These are phyloP conservation scores for Diogma glabrata DNA, from an alignment of 2,888 invertebrate genomes.

Conservation along the genomic window DNA sequence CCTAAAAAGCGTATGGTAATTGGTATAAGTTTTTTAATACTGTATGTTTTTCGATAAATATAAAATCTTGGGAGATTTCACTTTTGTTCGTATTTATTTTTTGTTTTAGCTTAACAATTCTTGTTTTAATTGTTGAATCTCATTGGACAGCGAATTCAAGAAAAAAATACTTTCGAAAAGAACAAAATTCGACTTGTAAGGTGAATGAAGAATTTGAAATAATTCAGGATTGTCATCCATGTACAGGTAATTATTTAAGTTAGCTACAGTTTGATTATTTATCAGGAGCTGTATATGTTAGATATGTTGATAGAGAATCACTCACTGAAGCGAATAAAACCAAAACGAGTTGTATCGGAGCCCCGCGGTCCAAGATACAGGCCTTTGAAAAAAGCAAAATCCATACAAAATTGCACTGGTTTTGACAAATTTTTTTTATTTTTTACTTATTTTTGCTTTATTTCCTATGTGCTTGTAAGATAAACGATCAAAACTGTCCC, in stretches of 20 bases:
- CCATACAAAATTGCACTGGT: too few species aligned
- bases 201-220: slow-evolving; percentile 58
- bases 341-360: too few species aligned
- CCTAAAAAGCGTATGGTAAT: slow-evolving; percentile 74
- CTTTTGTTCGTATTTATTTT: slow-evolving; percentile 11
- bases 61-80: slow-evolving; percentile 1
- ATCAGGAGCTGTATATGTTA: too few species aligned
- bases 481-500: too few species aligned
- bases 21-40: slow-evolving; percentile 61
- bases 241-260: slow-evolving; percentile 49
- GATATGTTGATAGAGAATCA: too few species aligned
- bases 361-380: too few species aligned
- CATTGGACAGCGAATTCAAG: slow-evolving; percentile 47
- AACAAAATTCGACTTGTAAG: slow-evolving; percentile 71
- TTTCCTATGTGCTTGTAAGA: too few species aligned
- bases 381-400: too few species aligned
- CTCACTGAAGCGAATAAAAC: too few species aligned
- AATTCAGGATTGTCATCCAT: slow-evolving; percentile 71
- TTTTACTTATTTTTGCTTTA: too few species aligned
- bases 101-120: slow-evolving; percentile 58
- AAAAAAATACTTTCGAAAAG: slow-evolving; percentile 54
- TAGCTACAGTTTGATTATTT: too few species aligned
- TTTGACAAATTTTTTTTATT: too few species aligned
- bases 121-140: slow-evolving; percentile 73
- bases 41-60: slow-evolving; percentile 43